Percentiles rank a stretch among this genome's conserved stretches.
phyloP scores from a whole-genome alignment of 2,888 invertebrate species.

The Stictocephala bisonia region DNA sequence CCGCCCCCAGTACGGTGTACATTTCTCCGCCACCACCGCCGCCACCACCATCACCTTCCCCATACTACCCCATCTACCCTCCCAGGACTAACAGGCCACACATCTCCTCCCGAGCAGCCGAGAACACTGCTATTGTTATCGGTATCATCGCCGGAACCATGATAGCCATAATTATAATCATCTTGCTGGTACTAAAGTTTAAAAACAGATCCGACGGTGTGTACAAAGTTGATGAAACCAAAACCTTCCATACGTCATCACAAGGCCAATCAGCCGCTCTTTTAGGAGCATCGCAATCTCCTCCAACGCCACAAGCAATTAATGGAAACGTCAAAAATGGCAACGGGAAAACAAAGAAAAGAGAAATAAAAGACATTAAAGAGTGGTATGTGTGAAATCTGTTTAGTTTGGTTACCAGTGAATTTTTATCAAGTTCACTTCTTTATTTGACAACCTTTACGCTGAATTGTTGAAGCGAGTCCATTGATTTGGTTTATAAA shows the following conservation, averaged over 20 bases:
- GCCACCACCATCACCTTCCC: constrained; percentile 60
- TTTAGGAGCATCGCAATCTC: constrained; percentile 65
- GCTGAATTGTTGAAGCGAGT: constrained; percentile 25
- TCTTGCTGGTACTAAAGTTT: constrained; percentile 90
- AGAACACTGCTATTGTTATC: constrained; percentile 81
- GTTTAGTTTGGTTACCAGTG: background rate
- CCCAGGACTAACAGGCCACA: constrained; percentile 56
- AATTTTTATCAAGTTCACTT: constrained; percentile 5
- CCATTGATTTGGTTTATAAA: too few relatives aligned
- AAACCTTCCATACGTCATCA: constrained; percentile 72
- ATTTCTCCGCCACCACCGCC: constrained; percentile 61
- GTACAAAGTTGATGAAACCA: constrained; percentile 92
- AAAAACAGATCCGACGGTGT: constrained; percentile 86
- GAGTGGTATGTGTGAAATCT: constrained; percentile 93
- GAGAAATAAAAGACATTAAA: constrained; percentile 90
- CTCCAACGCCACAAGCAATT: constrained; percentile 63
- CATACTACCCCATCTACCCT: constrained; percentile 63
- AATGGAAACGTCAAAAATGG: constrained; percentile 65
- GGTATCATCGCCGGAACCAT: constrained; percentile 92
- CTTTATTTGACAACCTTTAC: background rate
- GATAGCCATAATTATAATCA: constrained; percentile 90
- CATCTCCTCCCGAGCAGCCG: constrained; percentile 76
- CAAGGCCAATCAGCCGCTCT: constrained; percentile 85
- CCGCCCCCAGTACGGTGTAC: constrained; percentile 57
- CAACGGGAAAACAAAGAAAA: constrained; percentile 72